Evolutionary conservation across 1,140 invertebrate genomes (phyloP).

Genomic region (Colletes gigas): DNA sequence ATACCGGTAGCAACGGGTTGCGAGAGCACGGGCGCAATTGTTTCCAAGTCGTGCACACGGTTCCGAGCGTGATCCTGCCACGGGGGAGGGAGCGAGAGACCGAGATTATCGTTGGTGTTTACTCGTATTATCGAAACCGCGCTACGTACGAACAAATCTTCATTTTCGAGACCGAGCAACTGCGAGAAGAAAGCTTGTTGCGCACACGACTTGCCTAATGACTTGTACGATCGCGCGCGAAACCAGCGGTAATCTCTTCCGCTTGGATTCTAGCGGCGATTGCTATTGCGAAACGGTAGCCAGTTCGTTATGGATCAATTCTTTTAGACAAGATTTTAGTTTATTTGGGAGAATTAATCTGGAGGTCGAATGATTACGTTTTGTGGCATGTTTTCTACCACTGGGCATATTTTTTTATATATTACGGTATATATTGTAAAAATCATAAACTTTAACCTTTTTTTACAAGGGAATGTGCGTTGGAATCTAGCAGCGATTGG

Average conservation of each 20-base stretch:
- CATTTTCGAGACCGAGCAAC: slow-evolving; percentile 1
- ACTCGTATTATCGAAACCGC: slow-evolving; percentile 16
- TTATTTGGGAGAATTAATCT: too few relatives aligned
- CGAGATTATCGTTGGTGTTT: slow-evolving; percentile 16
- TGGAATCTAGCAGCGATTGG: neutral
- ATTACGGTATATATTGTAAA: too few relatives aligned
- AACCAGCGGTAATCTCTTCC: neutral
- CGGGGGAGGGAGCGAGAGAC: neutral
- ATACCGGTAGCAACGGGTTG: slow-evolving; percentile 18
- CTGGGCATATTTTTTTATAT: too few relatives aligned
- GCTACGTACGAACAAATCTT: slow-evolving; percentile 7
- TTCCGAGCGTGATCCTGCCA: neutral
- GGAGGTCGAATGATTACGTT: too few relatives aligned
- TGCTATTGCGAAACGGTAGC: too few relatives aligned
- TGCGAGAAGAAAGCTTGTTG: neutral
- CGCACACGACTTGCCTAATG: neutral
- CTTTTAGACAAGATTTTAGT: too few relatives aligned
- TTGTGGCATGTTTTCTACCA: too few relatives aligned
- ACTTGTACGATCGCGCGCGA: neutral
- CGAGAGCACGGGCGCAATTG: slow-evolving; percentile 16
- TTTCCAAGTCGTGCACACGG: neutral
- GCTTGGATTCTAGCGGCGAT: neutral
- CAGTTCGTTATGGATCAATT: too few relatives aligned
- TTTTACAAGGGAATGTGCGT: too few relatives aligned
- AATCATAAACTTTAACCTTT: too few relatives aligned